A percentile compares a stretch with the other conserved stretches of the same genome.
These are phyloP conservation scores for Brassicogethes aeneus DNA, from an alignment of 2,888 invertebrate species.

Conservation along the genomic window DNA sequence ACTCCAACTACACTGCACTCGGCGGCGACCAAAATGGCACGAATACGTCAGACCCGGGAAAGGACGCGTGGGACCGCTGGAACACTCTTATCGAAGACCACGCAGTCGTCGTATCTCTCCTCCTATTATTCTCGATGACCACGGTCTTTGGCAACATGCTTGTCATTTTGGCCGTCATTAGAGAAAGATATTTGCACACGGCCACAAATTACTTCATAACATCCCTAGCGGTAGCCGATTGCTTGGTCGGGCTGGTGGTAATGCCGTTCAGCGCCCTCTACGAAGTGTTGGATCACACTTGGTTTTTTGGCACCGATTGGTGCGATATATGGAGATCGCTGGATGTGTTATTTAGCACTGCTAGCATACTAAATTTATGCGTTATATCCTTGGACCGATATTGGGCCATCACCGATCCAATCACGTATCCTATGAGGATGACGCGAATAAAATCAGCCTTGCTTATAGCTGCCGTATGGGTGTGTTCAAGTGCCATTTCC, in stretches of 20 bases:
- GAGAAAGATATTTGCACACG: slow-evolving; percentile 90
- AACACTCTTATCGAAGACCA: slow-evolving; percentile 57
- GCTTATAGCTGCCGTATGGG: slow-evolving; percentile 91
- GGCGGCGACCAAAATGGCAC: slow-evolving; percentile 24
- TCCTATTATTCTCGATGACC: slow-evolving; percentile 80
- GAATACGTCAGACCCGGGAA: slow-evolving; percentile 31
- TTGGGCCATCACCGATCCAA: slow-evolving; percentile 98
- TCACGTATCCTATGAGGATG: slow-evolving; percentile 94
- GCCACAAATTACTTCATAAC: slow-evolving; percentile 98
- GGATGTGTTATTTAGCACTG: slow-evolving; percentile 95
- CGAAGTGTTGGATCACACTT: slow-evolving; percentile 80
- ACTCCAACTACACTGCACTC: neutral
- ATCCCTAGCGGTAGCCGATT: slow-evolving; percentile 93
- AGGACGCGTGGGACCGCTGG: slow-evolving; percentile 40
- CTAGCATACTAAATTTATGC: slow-evolving; percentile 94
- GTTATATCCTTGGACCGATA: slow-evolving; percentile 95
- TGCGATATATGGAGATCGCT: slow-evolving; percentile 97
- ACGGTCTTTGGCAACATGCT: slow-evolving; percentile 93
- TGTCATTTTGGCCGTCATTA: slow-evolving; percentile 86
- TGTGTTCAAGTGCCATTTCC: slow-evolving; percentile 92
- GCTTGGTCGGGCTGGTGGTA: slow-evolving; percentile 90
- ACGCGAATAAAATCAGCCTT: slow-evolving; percentile 77
- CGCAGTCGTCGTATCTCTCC: slow-evolving; percentile 66
- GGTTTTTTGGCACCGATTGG: slow-evolving; percentile 94
- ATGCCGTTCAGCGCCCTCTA: slow-evolving; percentile 96